Base-by-base conservation (phyloP, 2,113 vertebrate species). In the Cyprinodon brontotheroides region DNA sequence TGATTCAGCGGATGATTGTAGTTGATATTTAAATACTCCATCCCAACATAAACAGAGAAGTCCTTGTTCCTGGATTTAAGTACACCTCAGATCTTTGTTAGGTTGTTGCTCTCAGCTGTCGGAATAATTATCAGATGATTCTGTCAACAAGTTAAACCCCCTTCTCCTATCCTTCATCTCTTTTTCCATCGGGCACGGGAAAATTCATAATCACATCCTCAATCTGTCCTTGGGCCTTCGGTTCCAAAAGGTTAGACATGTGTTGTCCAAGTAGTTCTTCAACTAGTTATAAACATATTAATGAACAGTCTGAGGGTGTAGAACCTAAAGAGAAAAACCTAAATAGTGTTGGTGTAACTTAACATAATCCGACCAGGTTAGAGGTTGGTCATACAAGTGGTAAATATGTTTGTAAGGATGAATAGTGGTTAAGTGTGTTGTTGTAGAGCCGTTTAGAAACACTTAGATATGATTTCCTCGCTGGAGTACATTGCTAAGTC, bases 71-170 rank as follows among this genome's bases (percentile, higher is more conserved):
- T 50, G 45, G 20, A n/a, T 40, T 57, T n/a, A 75, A 68, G 38
- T 59, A 0, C n/a, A 71, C 50, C 73, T 37, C 4, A 67, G 59
- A 53, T 64, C 41, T 50, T 1, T 70, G 40, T 41, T 75, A 14
- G 15, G 20, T 40, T 65, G 68, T 69, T 59, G 59, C 74, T 61
- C 61, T 78, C 63, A 79, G 43, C 63, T 78, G 37, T 68, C 63
- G 60, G 63, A 45, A 50, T 38, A 48, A 68, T 74, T 47, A 82
- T 40, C 47, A 86, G 62, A 80, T 81, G 76, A 82, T 84, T 78
- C 65, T 70, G 77, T 84, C 72, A 45, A 50, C 72, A 60, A 70
- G 65, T 80, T 75, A 73, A 66, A 43, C 4, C 20, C 15, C 74
- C 64, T 59, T 65, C 70, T 9, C 13, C 37, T 41, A 29, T 48